Base-by-base conservation (phyloP, 2,797 vertebrate species). In the Crenuchus spilurus region DNA sequence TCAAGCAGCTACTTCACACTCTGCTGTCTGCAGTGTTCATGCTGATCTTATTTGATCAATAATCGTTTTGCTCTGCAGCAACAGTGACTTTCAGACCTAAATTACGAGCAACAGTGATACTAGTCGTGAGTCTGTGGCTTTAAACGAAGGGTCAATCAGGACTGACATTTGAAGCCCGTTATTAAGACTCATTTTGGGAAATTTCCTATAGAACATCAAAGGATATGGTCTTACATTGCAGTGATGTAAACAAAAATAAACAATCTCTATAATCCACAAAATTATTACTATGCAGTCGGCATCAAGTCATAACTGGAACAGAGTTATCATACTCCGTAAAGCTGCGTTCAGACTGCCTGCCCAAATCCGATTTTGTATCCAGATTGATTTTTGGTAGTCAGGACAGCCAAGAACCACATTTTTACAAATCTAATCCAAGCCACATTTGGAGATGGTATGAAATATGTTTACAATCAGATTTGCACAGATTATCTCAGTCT, bases 1-100 rank as follows among this genome's bases (percentile, higher is more conserved):
- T 78, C 48, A 63, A 73, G 42, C 44, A 58, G 22, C 33, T 68
- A 61, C 33, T 67, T 64, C 31, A 70, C 46, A 73, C 61, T 26
- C 8, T 57, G 26, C 9, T 22, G 57, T 35, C 48, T 54, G 35
- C 5, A 44, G 46, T 6, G 14, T 58, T 51, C 37, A 51, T 46
- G 41, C 11, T 11, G 7, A 10, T 1, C 8, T 1, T 28, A 13
- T 20, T 8, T 60, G 22, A 57, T 9, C 30, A 7, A 24, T 22
- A 20, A 33, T n/a, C 37, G 24, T 18, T 16, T 33, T 13, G 26
- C 22, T 51, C 16, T 20, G 39, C 10, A 57, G 52, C 52, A 60
- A 22, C 54, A 48, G 31, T 49, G 14, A 49, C 14, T 75, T 16
- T 9, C 20, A n/a, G 22, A 42, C 26, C 37, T 39, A 10, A 22